phyloP scores from a whole-genome alignment of 2,113 vertebrate species.

The Scomber scombrus region DNA sequence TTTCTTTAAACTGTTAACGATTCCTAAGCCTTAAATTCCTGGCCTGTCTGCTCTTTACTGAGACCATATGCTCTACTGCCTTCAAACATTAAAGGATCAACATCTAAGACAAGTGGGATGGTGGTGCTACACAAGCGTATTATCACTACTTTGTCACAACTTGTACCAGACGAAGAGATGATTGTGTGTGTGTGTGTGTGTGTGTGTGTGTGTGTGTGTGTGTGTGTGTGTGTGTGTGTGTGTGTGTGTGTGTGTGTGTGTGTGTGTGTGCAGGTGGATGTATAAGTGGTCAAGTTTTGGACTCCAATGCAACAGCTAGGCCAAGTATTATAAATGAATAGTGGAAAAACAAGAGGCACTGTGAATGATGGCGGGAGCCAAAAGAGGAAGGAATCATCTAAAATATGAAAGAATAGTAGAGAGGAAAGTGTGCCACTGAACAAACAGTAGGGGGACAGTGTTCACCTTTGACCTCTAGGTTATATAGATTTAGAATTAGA shows the following conservation, averaged over 20 bases:
- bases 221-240: background rate
- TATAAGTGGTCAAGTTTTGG: background rate
- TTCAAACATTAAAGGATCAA: conserved; percentile 66
- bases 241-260: background rate
- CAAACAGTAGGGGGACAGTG: no score
- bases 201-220: background rate
- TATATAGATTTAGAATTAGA: background rate
- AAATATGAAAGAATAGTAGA: background rate
- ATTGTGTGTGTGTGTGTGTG: background rate
- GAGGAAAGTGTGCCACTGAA: background rate
- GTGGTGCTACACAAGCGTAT: conserved; percentile 31
- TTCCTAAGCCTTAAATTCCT: conserved; percentile 61
- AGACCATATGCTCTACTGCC: conserved; percentile 67
- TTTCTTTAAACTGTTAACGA: conserved; percentile 74
- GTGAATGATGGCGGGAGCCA: no score
- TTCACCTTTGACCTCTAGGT: background rate
- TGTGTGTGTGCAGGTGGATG: background rate
- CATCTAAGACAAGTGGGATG: conserved; percentile 47
- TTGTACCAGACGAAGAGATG: no score
- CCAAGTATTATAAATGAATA: no score
- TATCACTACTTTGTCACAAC: conserved; percentile 30
- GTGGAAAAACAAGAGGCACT: no score
- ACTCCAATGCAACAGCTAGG: no score
- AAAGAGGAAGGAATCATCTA: background rate
- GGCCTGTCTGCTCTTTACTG: conserved; percentile 21